Conservation (phyloP, 1,140 invertebrate species). For the Maconellicoccus hirsutus region DNA sequence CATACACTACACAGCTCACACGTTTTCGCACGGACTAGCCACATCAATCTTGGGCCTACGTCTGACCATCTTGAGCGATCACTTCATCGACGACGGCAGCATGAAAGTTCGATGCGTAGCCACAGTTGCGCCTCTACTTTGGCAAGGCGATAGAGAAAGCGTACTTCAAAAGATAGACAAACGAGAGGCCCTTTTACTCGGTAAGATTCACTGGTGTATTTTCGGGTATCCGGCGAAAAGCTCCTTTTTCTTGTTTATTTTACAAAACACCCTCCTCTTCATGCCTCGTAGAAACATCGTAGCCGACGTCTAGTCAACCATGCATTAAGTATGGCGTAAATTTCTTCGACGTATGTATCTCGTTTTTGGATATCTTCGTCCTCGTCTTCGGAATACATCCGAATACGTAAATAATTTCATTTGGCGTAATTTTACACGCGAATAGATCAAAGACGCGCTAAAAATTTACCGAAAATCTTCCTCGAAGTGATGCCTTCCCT, state of each 20-base stretch:
- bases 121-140: constrained; percentile 43
- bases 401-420: background rate
- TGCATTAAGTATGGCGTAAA: too few species aligned
- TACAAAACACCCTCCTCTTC: too few species aligned
- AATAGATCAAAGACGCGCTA: background rate
- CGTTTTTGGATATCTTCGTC: too few species aligned
- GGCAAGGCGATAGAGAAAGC: constrained; percentile 43
- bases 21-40: constrained; percentile 43
- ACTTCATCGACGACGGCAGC: constrained; percentile 40
- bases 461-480: background rate
- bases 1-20: constrained; percentile 38
- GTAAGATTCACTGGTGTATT: constrained; percentile 36
- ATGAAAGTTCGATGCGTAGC: constrained; percentile 48
- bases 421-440: background rate
- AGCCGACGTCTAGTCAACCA: too few species aligned
- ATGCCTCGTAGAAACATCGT: too few species aligned
- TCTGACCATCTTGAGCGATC: constrained; percentile 38
- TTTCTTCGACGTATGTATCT: too few species aligned
- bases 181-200: constrained; percentile 44
- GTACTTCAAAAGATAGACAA: constrained; percentile 43
- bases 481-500: too few species aligned
- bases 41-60: constrained; percentile 42
- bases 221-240: too few species aligned
- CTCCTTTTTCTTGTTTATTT: too few species aligned
- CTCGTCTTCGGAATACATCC: too few species aligned